Base-by-base conservation (phyloP, 2,797 vertebrate species). In the Apogon talboti region DNA sequence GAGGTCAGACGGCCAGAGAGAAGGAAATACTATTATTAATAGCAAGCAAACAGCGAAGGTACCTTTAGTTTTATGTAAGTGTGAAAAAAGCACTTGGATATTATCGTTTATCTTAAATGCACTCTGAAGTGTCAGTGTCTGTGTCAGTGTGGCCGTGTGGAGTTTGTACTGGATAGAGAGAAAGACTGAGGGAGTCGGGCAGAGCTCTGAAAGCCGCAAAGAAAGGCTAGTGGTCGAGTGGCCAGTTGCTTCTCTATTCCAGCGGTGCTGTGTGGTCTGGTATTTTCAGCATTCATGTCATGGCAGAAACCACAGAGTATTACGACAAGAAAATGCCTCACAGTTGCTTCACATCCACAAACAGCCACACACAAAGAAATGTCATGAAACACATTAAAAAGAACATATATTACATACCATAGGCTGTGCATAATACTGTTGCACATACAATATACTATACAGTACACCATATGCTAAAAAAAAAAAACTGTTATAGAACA, bases 201-300 rank as follows among this genome's bases (percentile, higher is more conserved):
- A 46, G 57, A 61, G 63, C 69, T 74, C 45, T 42, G 35, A 5
- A 64, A 62, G 63, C 82, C 80, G 15, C 88, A 87, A 21, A 83
- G 71, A 53, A 85, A 78, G 76, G 69, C 81, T 64, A 59, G 78
- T n/a, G 82, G 85, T 82, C 19, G 38, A 74, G 64, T 56, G 82
- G 82, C 70, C 62, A 19, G 56, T 71, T n/a, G 66, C 78, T 67
- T 3, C 75, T 86, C 84, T 84, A 67, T 86, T 90, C 78, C 83
- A 81, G 80, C 57, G 60, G 67, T 67, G 60, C 75, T 85, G 76
- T 86, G 83, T 81, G 84, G 81, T 82, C 91, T 85, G 85, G 73
- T 89, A 85, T 89, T 91, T 90, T 86, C 83, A 84, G 78, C 68
- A 30, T 78, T 82, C 77, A 67, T 79, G 72, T 83, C 73, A 38